phyloP scores from a whole-genome alignment of 1,140 invertebrate genomes.

The Drosophila funebris region DNA sequence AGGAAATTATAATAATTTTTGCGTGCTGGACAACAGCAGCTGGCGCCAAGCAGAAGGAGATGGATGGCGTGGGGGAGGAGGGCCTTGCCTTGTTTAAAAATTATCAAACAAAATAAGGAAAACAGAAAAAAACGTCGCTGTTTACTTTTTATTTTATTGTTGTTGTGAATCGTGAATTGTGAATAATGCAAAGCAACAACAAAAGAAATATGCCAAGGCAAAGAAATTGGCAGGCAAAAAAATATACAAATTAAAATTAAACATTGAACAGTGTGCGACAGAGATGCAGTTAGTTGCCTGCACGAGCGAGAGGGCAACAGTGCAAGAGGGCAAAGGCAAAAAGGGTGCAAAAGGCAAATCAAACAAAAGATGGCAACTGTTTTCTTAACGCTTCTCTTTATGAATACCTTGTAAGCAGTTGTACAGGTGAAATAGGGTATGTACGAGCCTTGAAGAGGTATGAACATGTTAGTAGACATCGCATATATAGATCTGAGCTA shows the following conservation, averaged over 20 bases:
- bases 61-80: not conserved
- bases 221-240: conserved; percentile 55
- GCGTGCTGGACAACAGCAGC: conserved; percentile 60
- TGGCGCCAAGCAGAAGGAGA: not conserved
- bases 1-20: conserved; percentile 75
- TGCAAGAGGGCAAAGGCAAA: not conserved
- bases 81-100: conserved; percentile 48
- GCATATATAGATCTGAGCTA: not conserved
- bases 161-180: conserved; percentile 6
- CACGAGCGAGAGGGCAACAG: not conserved
- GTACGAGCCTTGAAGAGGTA: not conserved
- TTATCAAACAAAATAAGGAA: conserved; percentile 19
- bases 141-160: conserved; percentile 61
- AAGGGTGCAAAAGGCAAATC: conserved; percentile 56
- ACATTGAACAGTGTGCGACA: conserved; percentile 41
- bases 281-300: not conserved
- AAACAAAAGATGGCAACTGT: conserved; percentile 45
- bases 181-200: conserved; percentile 63
- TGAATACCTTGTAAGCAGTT: not conserved
- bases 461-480: too few species aligned
- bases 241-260: conserved; percentile 59
- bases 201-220: conserved; percentile 23
- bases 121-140: conserved; percentile 35
- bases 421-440: not conserved
- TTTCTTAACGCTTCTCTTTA: conserved; percentile 7